Base-by-base conservation (phyloP, 2,888 invertebrate species). In the Sturmia bella region DNA sequence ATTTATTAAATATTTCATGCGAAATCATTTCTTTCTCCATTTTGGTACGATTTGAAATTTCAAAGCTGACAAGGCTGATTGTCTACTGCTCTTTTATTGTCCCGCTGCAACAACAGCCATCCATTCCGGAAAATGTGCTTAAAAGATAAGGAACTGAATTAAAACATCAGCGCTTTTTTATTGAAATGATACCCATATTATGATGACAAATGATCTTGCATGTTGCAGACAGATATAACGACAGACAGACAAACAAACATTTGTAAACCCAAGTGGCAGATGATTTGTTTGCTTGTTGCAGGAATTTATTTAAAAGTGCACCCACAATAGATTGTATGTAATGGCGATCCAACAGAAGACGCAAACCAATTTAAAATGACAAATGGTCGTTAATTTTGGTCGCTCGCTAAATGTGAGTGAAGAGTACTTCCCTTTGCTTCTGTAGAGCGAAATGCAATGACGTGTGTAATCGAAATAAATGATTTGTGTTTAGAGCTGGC, bases 331-430 rank as follows among this genome's bases (percentile, higher is more conserved):
- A 11, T 32, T 39, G 41, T n/a, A 39, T 41, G 45, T 1, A 5
- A 61, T 45, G 24, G 48, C 59, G 48, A 59, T 66, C 76, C 37
- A 64, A 74, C 64, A 74, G 6, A 64, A 74, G 59, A 74, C 21
- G 77, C 82, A 78, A 74, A 82, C 37, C 77, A 82, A 82, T 82
- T 78, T 57, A 78, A 77, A 74, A 74, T 74, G 77, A 82, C 82
- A 82, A 78, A 78, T 82, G 74, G 66, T 81, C 32, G 52, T 56
- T 70, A 64, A n/a, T 59, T 73, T 63, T 57, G 54, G 27, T 13
- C 39, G 50, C 48, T 27, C 41, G n/a, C 17, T 63, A 32, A 32
- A 52, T 52, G 37, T 61, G 43, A 15, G 11, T 39, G 13, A 39
- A 39, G 17, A 54, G 11, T n/a, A 69, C 48, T 37, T 21, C 12